Percentiles rank a stretch among this genome's conserved stretches.
These are phyloP conservation scores for Chrysolina oricalcia DNA, from an alignment of 2,888 invertebrate genomes.

Conservation along the genomic window DNA sequence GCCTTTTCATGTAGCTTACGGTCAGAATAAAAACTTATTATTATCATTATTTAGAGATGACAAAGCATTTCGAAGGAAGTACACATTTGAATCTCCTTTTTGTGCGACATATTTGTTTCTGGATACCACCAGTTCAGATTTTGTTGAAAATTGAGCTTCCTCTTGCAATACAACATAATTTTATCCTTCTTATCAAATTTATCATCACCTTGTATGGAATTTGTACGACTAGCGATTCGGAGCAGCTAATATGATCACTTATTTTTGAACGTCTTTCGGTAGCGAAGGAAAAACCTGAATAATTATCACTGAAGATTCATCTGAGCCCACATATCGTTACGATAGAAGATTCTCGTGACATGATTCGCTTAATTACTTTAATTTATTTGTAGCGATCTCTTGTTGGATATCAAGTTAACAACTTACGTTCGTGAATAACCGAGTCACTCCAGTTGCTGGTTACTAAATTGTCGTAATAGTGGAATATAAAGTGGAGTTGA, in stretches of 20 bases:
- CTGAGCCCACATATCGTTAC: slow-evolving; percentile 69
- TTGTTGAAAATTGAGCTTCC: no score
- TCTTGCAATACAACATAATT: no score
- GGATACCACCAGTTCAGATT: no score
- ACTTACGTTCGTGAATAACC: slow-evolving; percentile 67
- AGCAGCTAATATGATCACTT: neutral
- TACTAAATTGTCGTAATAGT: neutral
- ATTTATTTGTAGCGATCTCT: slow-evolving; percentile 71
- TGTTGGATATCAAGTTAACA: slow-evolving; percentile 65
- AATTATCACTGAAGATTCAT: neutral
- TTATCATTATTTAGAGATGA: no score
- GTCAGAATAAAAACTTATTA: no score
- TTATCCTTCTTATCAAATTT: no score
- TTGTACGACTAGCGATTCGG: neutral
- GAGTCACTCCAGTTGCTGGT: neutral
- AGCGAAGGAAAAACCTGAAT: slow-evolving; percentile 11
- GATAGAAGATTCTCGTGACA: slow-evolving; percentile 70
- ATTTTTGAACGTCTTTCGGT: neutral
- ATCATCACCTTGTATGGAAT: no score
- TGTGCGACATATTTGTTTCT: no score
- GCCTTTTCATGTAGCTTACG: no score
- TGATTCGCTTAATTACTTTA: slow-evolving; percentile 73
- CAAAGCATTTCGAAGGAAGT: no score
- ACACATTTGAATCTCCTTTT: no score
- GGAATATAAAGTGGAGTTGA: neutral